phyloP scores from a whole-genome alignment of 2,888 invertebrate genomes.

The Galeopsomyia nigrocyanea region DNA sequence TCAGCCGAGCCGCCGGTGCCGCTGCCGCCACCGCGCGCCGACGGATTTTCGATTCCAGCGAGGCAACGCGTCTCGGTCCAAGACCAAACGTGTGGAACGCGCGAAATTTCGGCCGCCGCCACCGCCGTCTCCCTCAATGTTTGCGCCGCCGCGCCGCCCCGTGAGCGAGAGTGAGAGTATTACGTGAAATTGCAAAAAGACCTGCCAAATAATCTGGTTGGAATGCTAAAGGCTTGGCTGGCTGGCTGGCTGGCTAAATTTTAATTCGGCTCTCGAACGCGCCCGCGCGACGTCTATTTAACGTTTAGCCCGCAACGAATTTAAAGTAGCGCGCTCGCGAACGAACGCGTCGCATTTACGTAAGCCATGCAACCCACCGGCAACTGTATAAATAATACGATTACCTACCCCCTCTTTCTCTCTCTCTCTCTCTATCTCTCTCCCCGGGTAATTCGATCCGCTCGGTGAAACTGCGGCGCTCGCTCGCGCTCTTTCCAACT shows the following conservation, averaged over 20 bases:
- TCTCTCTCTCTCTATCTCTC: conserved; percentile 31
- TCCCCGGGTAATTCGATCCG: not conserved
- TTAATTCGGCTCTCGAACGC: conserved; percentile 52
- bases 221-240: conserved; percentile 49
- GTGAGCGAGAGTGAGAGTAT: conserved; percentile 1
- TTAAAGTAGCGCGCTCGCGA: conserved; percentile 49
- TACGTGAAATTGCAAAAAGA: conserved; percentile 45
- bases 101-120: conserved; percentile 29
- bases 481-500: conserved; percentile 8
- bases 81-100: conserved; percentile 44
- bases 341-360: conserved; percentile 52
- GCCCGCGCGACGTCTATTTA: conserved; percentile 48
- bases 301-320: conserved; percentile 55
- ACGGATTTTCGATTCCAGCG: conserved; percentile 47
- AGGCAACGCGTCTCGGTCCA: conserved; percentile 32
- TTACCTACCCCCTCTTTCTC: conserved; percentile 56
- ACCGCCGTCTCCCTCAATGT: conserved; percentile 8
- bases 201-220: conserved; percentile 46
- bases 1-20: conserved; percentile 7
- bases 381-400: conserved; percentile 59
- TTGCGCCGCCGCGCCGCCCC: not conserved
- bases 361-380: conserved; percentile 51
- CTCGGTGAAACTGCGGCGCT: not conserved
- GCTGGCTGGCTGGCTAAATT: conserved; percentile 49
- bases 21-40: too few species aligned